These are phyloP conservation scores for Paratilapia polleni DNA, from an alignment of 2,113 vertebrate genomes.

Conservation along the genomic window DNA sequence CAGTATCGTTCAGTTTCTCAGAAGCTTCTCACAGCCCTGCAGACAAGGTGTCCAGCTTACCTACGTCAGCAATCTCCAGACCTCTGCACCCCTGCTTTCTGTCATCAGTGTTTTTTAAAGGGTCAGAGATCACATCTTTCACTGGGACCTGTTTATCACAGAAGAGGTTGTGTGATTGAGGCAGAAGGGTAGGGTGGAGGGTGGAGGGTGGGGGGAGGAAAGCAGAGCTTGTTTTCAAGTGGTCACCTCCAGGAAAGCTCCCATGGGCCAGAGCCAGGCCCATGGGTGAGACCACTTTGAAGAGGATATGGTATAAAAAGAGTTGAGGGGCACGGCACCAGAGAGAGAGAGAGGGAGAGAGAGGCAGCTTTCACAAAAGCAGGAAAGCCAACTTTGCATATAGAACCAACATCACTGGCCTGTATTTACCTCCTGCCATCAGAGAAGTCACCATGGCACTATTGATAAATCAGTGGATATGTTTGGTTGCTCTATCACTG, in stretches of 20 bases:
- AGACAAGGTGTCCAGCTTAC: slow-evolving; percentile 16
- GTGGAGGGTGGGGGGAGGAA: not conserved
- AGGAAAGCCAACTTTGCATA: not conserved
- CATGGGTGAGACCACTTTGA: slow-evolving; percentile 23
- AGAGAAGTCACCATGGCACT: slow-evolving; percentile 46
- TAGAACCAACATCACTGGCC: not conserved
- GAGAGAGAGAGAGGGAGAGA: not conserved
- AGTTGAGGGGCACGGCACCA: not conserved
- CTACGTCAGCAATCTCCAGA: slow-evolving; percentile 44
- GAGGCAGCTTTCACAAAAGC: slow-evolving; percentile 9
- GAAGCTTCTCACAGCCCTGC: slow-evolving; percentile 33
- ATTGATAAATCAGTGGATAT: slow-evolving; percentile 57
- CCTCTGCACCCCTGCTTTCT: slow-evolving; percentile 52
- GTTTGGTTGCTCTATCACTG: slow-evolving; percentile 55
- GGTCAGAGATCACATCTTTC: slow-evolving; percentile 70
- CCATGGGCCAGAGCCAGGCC: slow-evolving; percentile 35
- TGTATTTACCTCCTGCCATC: not conserved
- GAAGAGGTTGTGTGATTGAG: slow-evolving; percentile 54
- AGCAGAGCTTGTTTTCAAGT: slow-evolving; percentile 36
- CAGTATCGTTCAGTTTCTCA: slow-evolving; percentile 9
- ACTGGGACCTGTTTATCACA: slow-evolving; percentile 73
- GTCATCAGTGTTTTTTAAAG: slow-evolving; percentile 39
- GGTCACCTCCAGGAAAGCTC: slow-evolving; percentile 50
- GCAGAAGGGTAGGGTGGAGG: slow-evolving; percentile 21
- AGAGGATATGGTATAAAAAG: slow-evolving; percentile 66